Evolutionary conservation across 2,113 vertebrate genomes (phyloP).

Genomic region (Notiomystis cincta): DNA sequence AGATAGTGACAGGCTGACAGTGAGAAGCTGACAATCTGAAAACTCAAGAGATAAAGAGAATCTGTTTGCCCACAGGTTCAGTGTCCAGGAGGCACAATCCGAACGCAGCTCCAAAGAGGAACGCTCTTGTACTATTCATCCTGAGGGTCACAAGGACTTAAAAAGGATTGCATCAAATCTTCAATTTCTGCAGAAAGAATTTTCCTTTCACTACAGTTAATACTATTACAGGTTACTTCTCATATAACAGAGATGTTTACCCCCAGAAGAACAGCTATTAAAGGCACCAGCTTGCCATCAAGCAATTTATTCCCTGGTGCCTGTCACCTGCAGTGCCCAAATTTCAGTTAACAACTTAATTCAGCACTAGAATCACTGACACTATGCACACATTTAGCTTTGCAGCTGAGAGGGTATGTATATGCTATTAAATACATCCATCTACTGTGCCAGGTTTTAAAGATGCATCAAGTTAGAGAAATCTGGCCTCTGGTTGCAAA

Average conservation of each 20-base stretch:
- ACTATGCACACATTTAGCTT: background rate
- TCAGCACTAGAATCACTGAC: background rate
- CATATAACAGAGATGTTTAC: background rate
- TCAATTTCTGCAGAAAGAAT: background rate
- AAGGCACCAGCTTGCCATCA: background rate
- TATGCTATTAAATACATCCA: background rate
- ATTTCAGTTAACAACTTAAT: background rate
- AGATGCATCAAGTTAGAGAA: background rate
- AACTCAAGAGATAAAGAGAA: background rate
- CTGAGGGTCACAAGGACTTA: background rate
- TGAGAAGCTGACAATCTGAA: background rate
- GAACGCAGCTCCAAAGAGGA: background rate
- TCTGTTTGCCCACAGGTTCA: background rate
- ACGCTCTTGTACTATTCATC: background rate
- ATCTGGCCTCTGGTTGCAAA: background rate
- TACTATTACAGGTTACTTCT: background rate
- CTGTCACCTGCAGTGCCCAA: background rate
- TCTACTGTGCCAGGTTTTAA: background rate
- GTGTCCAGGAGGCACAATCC: background rate
- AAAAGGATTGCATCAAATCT: background rate
- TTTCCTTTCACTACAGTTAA: background rate
- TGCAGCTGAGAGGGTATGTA: background rate
- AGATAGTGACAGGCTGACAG: background rate
- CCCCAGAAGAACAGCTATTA: background rate
- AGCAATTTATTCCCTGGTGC: background rate